phyloP scores from a whole-genome alignment of 2,888 invertebrate species.

The Drosophila kuntzei region DNA sequence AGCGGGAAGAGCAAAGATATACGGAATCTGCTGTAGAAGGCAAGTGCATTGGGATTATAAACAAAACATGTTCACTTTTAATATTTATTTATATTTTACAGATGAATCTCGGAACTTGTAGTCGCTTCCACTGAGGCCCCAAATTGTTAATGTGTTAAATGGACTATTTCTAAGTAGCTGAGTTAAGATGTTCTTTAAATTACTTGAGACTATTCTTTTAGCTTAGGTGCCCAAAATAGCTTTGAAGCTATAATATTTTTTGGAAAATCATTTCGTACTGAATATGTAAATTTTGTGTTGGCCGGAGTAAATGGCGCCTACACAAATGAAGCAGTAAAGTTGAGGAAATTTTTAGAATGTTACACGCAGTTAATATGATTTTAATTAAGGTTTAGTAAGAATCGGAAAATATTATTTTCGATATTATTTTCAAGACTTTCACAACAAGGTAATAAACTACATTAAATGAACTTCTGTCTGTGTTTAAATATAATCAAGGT shows the following conservation, averaged over 20 bases:
- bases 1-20: conserved; percentile 20
- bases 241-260: not conserved
- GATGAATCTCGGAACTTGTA: conserved; percentile 15
- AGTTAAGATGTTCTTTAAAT: not conserved
- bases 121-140: not conserved
- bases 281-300: not conserved
- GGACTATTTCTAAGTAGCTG: not conserved
- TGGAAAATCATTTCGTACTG: not conserved
- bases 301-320: not conserved
- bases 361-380: not conserved
- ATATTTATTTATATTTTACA: not conserved
- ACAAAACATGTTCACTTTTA: too few relatives aligned
- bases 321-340: not conserved
- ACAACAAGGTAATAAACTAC: not conserved
- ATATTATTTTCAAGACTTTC: not conserved
- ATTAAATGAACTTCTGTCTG: not conserved
- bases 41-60: not conserved
- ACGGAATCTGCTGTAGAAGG: not conserved
- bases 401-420: not conserved
- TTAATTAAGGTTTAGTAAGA: not conserved
- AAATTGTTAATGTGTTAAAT: conserved; percentile 5
- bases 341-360: not conserved
- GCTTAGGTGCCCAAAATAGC: not conserved
- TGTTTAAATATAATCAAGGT: too few relatives aligned
- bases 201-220: not conserved